phyloP scores from a whole-genome alignment of 2,797 vertebrate genomes.

The Chloroceryle inda region DNA sequence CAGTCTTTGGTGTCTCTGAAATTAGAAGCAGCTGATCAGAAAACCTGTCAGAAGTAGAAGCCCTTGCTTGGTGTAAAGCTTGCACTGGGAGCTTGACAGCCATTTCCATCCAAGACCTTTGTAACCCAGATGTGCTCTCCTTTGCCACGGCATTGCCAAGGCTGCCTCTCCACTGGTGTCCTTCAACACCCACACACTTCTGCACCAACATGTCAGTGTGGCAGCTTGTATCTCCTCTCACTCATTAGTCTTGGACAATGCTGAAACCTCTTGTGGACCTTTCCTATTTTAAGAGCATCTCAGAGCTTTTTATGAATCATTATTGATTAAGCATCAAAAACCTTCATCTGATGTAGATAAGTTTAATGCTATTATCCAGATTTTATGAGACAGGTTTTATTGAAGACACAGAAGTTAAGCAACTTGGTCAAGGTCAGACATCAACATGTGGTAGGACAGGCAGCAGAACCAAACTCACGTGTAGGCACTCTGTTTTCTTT shows the following conservation, averaged over 20 bases:
- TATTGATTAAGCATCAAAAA: constrained; percentile 69
- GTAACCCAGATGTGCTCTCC: background rate
- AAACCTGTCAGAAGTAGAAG: background rate
- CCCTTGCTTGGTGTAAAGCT: background rate
- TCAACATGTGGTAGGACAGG: background rate
- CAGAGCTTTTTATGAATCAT: constrained; percentile 45
- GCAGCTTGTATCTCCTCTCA: background rate
- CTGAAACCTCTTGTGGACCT: background rate
- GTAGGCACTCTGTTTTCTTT: background rate
- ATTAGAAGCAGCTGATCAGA: background rate
- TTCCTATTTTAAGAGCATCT: background rate
- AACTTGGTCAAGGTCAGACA: constrained; percentile 48
- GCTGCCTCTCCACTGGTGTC: background rate
- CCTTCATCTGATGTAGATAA: constrained; percentile 53
- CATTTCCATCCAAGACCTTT: background rate
- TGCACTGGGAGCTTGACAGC: background rate
- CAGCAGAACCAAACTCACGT: background rate
- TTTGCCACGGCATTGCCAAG: background rate
- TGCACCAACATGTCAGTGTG: background rate
- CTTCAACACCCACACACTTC: background rate
- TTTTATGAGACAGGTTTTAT: constrained; percentile 58
- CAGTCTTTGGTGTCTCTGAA: background rate
- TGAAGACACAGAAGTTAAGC: constrained; percentile 16
- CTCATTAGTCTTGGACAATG: background rate
- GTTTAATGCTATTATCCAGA: constrained; percentile 51